Evolutionary conservation across 2,113 vertebrate species (phyloP), one percentile per base, ranked within the genome.

Genomic region (Psettodes erumei): DNA sequence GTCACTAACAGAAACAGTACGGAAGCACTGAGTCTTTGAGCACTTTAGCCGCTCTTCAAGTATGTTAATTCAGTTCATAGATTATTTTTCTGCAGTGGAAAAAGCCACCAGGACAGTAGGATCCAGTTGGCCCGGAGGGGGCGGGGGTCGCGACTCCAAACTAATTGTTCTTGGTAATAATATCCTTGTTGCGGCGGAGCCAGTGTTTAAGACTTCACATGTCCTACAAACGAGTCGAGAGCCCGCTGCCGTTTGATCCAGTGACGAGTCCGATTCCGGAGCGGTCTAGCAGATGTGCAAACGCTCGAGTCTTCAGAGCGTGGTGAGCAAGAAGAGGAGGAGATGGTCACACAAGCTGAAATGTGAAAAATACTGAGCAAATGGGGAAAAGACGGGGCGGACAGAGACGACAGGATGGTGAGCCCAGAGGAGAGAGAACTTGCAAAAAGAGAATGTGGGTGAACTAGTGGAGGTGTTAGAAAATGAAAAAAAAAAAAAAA

Each of bases 21-120:
- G 96, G 96, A 98, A 98, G 97, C 97, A 96, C 96, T 98, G 96
- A 98, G 89, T 93, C 96, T 96, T 94, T 93, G 96, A 98, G 97
- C 96, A 93, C 91, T 84, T 86, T 56, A 93, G 94, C 92, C 88
- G 93, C 96, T 99, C 97, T 99, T 98, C 97, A 99, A 98, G 96
- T 99, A 97, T 96, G 95, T 96, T 96, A 92, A 92, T 89, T 89
- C 72, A 88, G 88, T 91, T 93, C 79, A 89, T 89, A 89, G 88
- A 86, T 86, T 88, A 89, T 90, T 87, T 75, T 85, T 88, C 70
- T 80, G 79, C 75, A 77, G 77, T 68, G 76, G 73, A 79, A 60
- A n/a, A 68, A 64, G 37, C 79, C 82, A 72, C 77, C 75, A 81
- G 79, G 69, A 75, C 30, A 65, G 55, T n/a, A 62, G 43, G 75